phyloP scores from a whole-genome alignment of 2,113 vertebrate genomes.

The Sinocyclocheilus rhinocerous region DNA sequence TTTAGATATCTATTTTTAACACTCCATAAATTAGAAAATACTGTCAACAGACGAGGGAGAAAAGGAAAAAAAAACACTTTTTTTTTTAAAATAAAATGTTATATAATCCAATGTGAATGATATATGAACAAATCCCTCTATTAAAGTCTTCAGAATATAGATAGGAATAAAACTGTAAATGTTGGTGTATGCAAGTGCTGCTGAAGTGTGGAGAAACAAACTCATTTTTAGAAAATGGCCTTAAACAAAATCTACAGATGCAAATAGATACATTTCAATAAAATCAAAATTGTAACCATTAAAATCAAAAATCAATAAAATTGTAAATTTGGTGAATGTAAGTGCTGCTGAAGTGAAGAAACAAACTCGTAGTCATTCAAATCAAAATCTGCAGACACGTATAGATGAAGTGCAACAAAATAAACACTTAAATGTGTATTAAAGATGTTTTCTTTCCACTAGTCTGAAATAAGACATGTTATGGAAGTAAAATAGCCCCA shows the following conservation, averaged over 20 bases:
- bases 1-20: not conserved
- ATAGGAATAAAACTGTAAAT: no score
- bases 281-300: not conserved
- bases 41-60: not conserved
- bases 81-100: not conserved
- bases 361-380: no score
- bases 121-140: no score
- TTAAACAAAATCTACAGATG: not conserved
- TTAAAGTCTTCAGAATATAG: no score
- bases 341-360: no score
- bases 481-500: not conserved
- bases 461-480: not conserved
- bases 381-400: no score
- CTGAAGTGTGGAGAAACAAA: no score
- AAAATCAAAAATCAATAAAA: no score
- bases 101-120: not conserved
- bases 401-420: not conserved
- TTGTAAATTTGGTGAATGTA: not conserved
- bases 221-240: no score
- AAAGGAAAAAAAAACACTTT: not conserved
- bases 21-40: not conserved
- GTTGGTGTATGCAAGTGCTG: no score
- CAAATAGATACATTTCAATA: not conserved
- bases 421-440: not conserved
- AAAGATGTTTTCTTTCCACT: not conserved